phyloP scores from a whole-genome alignment of 2,888 invertebrate genomes.

The Pollenia amentaria region DNA sequence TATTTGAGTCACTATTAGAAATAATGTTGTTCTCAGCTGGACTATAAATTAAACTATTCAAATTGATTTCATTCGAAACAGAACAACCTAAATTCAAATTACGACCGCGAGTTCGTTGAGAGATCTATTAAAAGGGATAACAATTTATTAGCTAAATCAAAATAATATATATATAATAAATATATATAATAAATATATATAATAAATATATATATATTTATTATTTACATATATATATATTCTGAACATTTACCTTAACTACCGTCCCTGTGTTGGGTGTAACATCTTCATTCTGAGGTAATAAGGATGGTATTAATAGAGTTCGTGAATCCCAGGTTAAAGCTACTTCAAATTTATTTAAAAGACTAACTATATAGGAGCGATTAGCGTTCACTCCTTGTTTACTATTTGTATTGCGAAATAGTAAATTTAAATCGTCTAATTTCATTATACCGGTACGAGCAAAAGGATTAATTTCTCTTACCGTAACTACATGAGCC shows the following conservation, averaged over 20 bases:
- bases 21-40: constrained; percentile 60
- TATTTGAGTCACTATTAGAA: constrained; percentile 65
- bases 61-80: constrained; percentile 82
- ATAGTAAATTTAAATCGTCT: constrained; percentile 95
- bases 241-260: constrained; percentile 78
- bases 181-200: no score
- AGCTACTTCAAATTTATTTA: constrained; percentile 99
- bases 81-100: constrained; percentile 80
- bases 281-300: constrained; percentile 91
- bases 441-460: constrained; percentile 96
- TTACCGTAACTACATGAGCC: constrained; percentile 97
- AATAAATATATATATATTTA: no score
- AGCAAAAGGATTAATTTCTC: constrained; percentile 98
- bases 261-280: constrained; percentile 81
- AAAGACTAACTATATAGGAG: constrained; percentile 94
- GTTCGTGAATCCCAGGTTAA: constrained; percentile 97
- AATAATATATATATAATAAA: not conserved
- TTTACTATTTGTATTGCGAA: constrained; percentile 93
- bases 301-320: constrained; percentile 94
- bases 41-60: constrained; percentile 81
- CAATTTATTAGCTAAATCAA: not conserved
- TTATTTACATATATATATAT: not conserved
- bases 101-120: constrained; percentile 81
- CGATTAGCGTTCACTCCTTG: constrained; percentile 84
- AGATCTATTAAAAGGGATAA: constrained; percentile 75